Percentiles rank a stretch among this genome's conserved stretches.
Evolutionary conservation across 2,113 vertebrate genomes (phyloP).

Genomic region (Vicugna pacos): DNA sequence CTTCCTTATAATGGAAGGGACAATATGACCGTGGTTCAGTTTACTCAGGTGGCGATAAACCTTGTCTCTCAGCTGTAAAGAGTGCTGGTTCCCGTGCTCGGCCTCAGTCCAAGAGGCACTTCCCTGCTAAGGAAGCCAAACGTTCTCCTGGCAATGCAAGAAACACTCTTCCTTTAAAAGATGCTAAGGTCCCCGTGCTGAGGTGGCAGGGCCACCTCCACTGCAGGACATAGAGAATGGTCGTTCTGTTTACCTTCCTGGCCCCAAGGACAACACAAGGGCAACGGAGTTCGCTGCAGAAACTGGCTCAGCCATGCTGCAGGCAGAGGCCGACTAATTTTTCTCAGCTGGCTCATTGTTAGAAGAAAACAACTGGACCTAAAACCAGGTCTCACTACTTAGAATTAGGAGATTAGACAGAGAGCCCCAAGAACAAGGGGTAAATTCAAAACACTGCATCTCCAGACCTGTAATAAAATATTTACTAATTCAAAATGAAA

Average conservation of each 20-base stretch:
- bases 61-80: background rate
- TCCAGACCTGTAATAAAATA: constrained; percentile 52
- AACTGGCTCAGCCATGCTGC: rapidly evolving
- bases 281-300: background rate
- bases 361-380: background rate
- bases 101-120: background rate
- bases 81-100: rapidly evolving
- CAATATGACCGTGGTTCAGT: background rate
- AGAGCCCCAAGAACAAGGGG: background rate
- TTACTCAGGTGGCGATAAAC: rapidly evolving
- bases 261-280: background rate
- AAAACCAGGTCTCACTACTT: background rate
- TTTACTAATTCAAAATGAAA: constrained; percentile 71
- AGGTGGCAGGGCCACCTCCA: background rate
- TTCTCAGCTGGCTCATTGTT: background rate
- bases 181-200: background rate
- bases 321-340: background rate
- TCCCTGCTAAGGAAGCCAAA: background rate
- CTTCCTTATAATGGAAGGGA: background rate
- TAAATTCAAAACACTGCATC: background rate
- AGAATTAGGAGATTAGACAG: background rate
- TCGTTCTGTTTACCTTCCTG: background rate
- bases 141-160: background rate
- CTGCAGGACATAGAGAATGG: background rate
- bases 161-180: background rate